Evolutionary conservation across 2,113 vertebrate species (phyloP).

Genomic region (Mungos mungo): DNA sequence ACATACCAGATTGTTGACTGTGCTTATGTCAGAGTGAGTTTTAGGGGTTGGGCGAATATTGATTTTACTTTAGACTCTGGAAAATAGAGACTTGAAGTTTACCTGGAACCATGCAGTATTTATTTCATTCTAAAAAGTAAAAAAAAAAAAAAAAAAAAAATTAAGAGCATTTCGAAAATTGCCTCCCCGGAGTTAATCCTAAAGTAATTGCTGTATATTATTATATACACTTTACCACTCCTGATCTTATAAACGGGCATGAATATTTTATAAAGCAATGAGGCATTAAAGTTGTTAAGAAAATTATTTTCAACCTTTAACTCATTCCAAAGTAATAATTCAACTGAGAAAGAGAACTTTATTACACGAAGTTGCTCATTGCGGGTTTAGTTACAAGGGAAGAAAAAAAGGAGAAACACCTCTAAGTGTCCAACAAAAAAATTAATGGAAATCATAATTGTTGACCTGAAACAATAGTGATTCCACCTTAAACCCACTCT

Average conservation of each 20-base stretch:
- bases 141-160: not conserved
- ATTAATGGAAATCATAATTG: not conserved
- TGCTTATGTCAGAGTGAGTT: not conserved
- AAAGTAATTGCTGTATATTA: not conserved
- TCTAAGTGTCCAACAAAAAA: not conserved
- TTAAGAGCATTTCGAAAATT: not conserved
- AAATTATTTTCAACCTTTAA: not conserved
- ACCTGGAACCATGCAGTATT: not conserved
- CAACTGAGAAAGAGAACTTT: not conserved
- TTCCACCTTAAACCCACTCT: not conserved
- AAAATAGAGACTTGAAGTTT: not conserved
- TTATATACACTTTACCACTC: not conserved
- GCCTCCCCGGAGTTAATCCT: not conserved
- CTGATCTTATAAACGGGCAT: not conserved
- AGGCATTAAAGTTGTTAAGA: not conserved
- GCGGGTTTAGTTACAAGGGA: not conserved
- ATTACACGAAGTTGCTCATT: not conserved
- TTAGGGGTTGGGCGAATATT: not conserved
- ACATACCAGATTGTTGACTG: not conserved
- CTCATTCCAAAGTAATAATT: conserved; percentile 25
- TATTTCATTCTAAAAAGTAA: not conserved
- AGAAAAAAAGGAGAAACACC: not conserved
- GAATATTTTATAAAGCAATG: not conserved
- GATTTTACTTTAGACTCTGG: not conserved
- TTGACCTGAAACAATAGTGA: not conserved